Percentiles rank a stretch among this genome's conserved stretches.
Evolutionary conservation across 2,113 vertebrate genomes (phyloP).

Genomic region (Chitala chitala): DNA sequence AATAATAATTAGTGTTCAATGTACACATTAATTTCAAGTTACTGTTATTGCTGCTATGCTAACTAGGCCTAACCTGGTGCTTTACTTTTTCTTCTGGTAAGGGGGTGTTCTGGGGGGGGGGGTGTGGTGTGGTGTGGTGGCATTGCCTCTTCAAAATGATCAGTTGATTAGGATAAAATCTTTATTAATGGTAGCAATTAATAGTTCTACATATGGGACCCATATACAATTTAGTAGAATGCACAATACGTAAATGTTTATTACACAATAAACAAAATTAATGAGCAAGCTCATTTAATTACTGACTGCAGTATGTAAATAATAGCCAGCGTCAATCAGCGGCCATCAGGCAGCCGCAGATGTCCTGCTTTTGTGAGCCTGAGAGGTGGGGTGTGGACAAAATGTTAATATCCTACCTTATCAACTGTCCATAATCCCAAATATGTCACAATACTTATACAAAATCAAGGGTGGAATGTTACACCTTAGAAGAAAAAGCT

Average conservation of each 20-base stretch:
- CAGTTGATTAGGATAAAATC: background rate
- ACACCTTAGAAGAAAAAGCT: too few species aligned
- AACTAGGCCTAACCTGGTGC: background rate
- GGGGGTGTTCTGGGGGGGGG: too few species aligned
- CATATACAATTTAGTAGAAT: background rate
- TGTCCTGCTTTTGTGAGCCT: background rate
- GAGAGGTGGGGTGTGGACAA: too few species aligned
- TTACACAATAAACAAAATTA: background rate
- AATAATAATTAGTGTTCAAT: background rate
- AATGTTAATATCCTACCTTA: background rate
- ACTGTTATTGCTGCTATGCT: background rate
- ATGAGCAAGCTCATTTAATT: background rate
- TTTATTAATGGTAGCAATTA: background rate
- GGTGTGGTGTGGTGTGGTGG: too few species aligned
- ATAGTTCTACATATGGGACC: background rate
- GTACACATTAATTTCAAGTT: background rate
- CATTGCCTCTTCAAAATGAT: background rate
- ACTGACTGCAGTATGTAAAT: background rate
- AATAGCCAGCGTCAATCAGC: background rate
- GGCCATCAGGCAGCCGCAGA: background rate
- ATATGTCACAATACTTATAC: too few species aligned
- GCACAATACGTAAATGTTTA: slow-evolving; percentile 2
- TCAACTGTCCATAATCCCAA: too few species aligned
- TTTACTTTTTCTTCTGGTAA: background rate
- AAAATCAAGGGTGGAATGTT: too few species aligned